These are phyloP conservation scores for Sarcophaga variegata DNA, from an alignment of 2,888 invertebrate genomes.

Conservation along the genomic window DNA sequence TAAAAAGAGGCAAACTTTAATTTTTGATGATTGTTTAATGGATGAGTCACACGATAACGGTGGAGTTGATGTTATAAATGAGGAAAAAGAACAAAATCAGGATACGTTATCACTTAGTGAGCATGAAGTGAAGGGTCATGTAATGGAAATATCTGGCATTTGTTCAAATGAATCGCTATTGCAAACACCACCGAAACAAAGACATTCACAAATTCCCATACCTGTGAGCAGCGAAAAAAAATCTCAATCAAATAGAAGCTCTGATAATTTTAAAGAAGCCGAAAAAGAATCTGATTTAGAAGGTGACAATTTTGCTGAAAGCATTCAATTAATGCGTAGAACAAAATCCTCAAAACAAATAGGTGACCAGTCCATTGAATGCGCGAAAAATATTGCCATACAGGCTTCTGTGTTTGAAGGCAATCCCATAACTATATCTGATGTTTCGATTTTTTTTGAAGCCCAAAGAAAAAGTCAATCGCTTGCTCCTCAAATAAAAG, in stretches of 20 bases:
- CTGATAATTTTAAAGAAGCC: not conserved
- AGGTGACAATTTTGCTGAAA: constrained; percentile 30
- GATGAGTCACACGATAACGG: constrained; percentile 46
- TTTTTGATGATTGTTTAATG: constrained; percentile 58
- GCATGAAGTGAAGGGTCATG: constrained; percentile 1
- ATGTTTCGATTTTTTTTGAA: constrained; percentile 72
- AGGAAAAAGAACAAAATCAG: not conserved
- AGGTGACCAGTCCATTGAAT: not conserved
- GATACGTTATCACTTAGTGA: not conserved
- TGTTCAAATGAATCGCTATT: constrained; percentile 18
- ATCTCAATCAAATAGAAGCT: not conserved
- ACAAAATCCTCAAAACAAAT: constrained; percentile 14
- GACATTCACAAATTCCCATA: constrained; percentile 37
- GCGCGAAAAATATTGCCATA: not conserved
- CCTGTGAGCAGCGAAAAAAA: constrained; percentile 66
- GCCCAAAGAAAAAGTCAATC: constrained; percentile 40
- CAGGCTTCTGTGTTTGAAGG: constrained; percentile 65
- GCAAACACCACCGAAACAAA: constrained; percentile 30
- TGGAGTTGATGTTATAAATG: not conserved
- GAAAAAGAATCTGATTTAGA: not conserved
- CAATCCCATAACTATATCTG: constrained; percentile 75
- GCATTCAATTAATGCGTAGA: constrained; percentile 49
- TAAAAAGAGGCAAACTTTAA: constrained; percentile 73
- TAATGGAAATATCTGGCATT: constrained; percentile 13
- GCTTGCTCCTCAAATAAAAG: not conserved